A percentile compares a stretch with the other conserved stretches of the same genome.
phyloP scores from a whole-genome alignment of 2,797 vertebrate species.

The Pelobates cultripes region DNA sequence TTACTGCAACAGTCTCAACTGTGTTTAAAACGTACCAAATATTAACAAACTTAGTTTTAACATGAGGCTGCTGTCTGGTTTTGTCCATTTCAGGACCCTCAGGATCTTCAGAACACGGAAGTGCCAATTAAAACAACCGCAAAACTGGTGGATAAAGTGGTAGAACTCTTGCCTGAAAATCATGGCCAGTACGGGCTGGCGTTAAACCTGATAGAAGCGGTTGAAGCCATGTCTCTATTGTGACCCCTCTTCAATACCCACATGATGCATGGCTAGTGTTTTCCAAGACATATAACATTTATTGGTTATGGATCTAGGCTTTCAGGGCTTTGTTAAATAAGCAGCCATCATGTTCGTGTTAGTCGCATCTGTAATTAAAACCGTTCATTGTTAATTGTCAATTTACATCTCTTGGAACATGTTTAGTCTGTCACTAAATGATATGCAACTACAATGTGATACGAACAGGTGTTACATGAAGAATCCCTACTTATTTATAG shows the following conservation, averaged over 20 bases:
- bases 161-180: conserved; percentile 92
- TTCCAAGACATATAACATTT: not conserved
- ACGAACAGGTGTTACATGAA: not conserved
- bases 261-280: conserved; percentile 31
- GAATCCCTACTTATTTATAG: conserved; percentile 19
- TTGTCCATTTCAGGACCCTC: conserved; percentile 78
- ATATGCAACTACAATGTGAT: conserved; percentile 39
- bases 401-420: not conserved
- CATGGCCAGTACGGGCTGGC: conserved; percentile 91
- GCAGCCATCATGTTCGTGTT: conserved; percentile 18
- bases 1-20: no score
- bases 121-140: conserved; percentile 83
- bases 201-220: conserved; percentile 89
- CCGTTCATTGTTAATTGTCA: not conserved
- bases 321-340: conserved; percentile 55
- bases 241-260: conserved; percentile 46
- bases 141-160: conserved; percentile 82
- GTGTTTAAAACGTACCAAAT: no score
- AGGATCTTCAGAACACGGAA: conserved; percentile 84
- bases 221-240: conserved; percentile 77
- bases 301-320: not conserved
- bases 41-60: no score
- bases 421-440: conserved; percentile 12
- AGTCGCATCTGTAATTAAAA: conserved; percentile 14
- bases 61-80: not conserved